phyloP scores from a whole-genome alignment of 2,888 invertebrate genomes.

The Tipula helvola region DNA sequence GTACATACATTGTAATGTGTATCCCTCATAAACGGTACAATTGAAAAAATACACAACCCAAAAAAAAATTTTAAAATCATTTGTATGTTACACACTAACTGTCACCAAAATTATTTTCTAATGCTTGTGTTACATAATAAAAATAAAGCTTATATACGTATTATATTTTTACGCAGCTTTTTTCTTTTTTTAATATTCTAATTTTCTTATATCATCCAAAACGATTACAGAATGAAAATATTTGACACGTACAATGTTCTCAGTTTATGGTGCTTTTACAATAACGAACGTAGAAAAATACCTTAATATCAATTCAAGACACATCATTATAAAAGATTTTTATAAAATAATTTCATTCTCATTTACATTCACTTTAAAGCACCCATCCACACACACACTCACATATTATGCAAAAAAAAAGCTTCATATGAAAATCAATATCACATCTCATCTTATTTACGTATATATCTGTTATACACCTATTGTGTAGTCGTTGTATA shows the following conservation, averaged over 20 bases:
- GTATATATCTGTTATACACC: too few species aligned
- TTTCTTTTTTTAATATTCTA: neutral
- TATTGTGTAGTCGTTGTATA: neutral
- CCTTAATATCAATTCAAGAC: conserved; percentile 4
- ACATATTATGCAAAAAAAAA: too few species aligned
- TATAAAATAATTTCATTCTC: neutral
- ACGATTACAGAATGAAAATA: neutral
- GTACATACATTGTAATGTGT: neutral
- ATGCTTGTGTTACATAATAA: neutral
- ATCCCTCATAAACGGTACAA: neutral
- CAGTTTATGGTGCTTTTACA: neutral
- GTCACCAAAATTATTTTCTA: neutral
- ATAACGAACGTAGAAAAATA: neutral
- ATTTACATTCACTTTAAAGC: neutral
- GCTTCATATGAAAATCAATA: neutral
- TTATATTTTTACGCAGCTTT: neutral
- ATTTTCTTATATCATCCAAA: neutral
- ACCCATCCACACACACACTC: neutral
- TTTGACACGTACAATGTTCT: neutral
- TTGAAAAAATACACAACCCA: neutral
- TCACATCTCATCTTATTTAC: neutral
- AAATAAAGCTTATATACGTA: neutral
- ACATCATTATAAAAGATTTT: neutral
- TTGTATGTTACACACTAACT: neutral
- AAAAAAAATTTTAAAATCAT: neutral